These are phyloP conservation scores for Ptychodera flava DNA, from an alignment of 35 echinoderm and acorn worm species.

Conservation along the genomic window DNA sequence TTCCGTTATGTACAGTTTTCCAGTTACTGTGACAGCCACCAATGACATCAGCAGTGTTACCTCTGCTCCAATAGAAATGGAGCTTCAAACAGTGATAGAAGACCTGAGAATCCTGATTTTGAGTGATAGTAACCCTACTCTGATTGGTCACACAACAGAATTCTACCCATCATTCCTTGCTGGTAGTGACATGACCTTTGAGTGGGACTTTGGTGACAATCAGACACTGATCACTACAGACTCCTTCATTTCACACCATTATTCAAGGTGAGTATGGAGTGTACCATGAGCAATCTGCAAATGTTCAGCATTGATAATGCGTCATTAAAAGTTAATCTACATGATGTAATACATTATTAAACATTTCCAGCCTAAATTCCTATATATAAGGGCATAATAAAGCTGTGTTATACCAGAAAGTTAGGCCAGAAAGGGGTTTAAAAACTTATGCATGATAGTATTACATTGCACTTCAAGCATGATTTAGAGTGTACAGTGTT, in stretches of 20 bases:
- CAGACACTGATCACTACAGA: not conserved
- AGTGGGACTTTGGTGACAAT: constrained; percentile 82
- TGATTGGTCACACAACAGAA: constrained; percentile 26
- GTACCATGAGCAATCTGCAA: constrained; percentile 28
- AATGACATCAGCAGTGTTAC: constrained; percentile 63
- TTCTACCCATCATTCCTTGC: constrained; percentile 22
- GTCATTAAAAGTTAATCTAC: constrained; percentile 41
- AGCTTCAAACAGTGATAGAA: constrained; percentile 38
- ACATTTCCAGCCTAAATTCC: too few species aligned
- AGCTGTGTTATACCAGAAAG: too few species aligned
- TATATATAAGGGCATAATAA: too few species aligned
- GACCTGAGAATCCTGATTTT: constrained; percentile 39
- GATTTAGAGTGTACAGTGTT: too few species aligned
- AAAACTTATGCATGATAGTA: too few species aligned
- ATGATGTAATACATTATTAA: constrained; percentile 42
- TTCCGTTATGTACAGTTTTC: constrained; percentile 35
- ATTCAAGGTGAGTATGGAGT: constrained; percentile 56
- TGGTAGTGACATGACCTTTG: constrained; percentile 61
- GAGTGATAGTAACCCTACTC: not conserved
- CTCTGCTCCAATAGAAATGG: constrained; percentile 49
- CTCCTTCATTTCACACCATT: constrained; percentile 27
- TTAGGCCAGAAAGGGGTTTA: too few species aligned
- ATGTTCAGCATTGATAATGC: constrained; percentile 44
- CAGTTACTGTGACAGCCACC: constrained; percentile 53
- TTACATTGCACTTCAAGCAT: too few species aligned